A percentile compares a stretch with the other conserved stretches of the same genome.
phyloP scores from a whole-genome alignment of 2,113 vertebrate genomes.

The Nansenia antarctica region DNA sequence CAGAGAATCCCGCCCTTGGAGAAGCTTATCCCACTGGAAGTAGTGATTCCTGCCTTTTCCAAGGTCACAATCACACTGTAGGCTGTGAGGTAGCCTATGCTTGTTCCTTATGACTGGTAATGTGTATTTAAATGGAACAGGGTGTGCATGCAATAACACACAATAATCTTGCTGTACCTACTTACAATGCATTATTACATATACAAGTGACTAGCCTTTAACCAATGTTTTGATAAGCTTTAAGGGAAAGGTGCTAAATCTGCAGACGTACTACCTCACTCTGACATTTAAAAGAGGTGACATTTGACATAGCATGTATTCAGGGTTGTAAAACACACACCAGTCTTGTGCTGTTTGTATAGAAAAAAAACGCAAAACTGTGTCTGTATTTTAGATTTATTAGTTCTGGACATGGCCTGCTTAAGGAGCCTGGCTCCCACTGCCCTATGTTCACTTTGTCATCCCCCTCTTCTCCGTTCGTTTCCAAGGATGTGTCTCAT shows the following conservation, averaged over 20 bases:
- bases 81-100: background rate
- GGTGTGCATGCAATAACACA: too few species aligned
- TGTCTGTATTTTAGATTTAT: conserved; percentile 44
- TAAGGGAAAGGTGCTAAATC: background rate
- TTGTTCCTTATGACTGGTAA: too few species aligned
- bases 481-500: conserved; percentile 60
- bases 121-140: too few species aligned
- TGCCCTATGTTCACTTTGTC: conserved; percentile 21
- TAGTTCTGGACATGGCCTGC: conserved; percentile 33
- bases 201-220: background rate
- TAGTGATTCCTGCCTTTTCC: conserved; percentile 36
- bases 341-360: conserved; percentile 24
- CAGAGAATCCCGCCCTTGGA: conserved; percentile 26
- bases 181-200: background rate
- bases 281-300: conserved; percentile 31
- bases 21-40: conserved; percentile 39
- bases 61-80: conserved; percentile 32
- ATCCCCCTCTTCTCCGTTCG: conserved; percentile 29
- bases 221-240: background rate
- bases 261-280: conserved; percentile 5
- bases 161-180: conserved; percentile 24
- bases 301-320: background rate
- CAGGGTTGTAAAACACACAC: too few species aligned
- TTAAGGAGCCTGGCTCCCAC: conserved; percentile 35
- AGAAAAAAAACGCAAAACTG: conserved; percentile 19